phyloP scores from a whole-genome alignment of 2,888 invertebrate species.

The Cryptocephalus primarius region DNA sequence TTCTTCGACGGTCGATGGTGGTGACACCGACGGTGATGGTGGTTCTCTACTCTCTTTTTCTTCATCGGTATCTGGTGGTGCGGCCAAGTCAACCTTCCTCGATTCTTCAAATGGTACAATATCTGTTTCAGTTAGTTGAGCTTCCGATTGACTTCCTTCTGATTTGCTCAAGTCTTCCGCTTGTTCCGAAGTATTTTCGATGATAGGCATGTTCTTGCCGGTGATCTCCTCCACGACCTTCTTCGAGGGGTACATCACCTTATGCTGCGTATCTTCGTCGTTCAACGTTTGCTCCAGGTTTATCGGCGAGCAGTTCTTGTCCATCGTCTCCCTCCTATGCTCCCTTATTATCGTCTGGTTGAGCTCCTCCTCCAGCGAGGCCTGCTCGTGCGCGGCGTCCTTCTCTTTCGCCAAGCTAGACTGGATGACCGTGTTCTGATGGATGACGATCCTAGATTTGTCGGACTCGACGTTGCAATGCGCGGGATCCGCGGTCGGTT shows the following conservation, averaged over 20 bases:
- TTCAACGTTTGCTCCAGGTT: slow-evolving; percentile 17
- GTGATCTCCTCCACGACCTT: slow-evolving; percentile 6
- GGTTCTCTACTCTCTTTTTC: too few species aligned
- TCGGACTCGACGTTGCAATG: slow-evolving; percentile 7
- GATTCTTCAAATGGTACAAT: too few species aligned
- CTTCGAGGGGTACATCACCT: slow-evolving; percentile 6
- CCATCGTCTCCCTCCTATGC: slow-evolving; percentile 17
- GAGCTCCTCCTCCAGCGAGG: slow-evolving; percentile 9
- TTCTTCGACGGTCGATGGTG: too few species aligned
- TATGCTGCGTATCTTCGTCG: slow-evolving; percentile 6
- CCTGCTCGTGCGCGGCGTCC: background rate
- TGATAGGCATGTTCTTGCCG: slow-evolving; percentile 13
- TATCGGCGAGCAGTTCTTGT: slow-evolving; percentile 24
- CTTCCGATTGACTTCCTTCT: too few species aligned
- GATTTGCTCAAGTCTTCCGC: background rate
- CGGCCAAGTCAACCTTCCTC: too few species aligned
- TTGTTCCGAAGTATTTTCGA: slow-evolving; percentile 2
- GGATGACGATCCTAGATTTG: slow-evolving; percentile 16
- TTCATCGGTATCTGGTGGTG: too few species aligned
- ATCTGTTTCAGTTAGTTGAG: too few species aligned
- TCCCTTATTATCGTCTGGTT: slow-evolving; percentile 11
- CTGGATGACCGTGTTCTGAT: slow-evolving; percentile 19
- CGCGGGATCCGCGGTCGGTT: slow-evolving; percentile 9
- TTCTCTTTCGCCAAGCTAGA: slow-evolving; percentile 2
- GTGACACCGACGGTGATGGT: too few species aligned